Evolutionary conservation across 2,113 vertebrate genomes (phyloP).

Genomic region (Nicator chloris): DNA sequence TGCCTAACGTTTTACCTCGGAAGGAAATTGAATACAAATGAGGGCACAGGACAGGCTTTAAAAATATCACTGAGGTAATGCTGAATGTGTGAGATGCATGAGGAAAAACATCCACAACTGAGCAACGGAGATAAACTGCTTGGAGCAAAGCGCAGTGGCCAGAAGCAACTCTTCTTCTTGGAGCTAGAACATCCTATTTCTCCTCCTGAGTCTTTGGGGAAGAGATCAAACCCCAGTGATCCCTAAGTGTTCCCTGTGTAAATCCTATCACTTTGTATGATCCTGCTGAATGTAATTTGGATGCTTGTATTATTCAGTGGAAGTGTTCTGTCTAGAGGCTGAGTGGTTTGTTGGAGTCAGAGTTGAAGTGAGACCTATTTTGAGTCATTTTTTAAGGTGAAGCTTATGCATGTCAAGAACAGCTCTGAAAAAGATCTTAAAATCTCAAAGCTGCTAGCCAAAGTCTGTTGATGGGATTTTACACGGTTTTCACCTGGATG

Average conservation of each 20-base stretch:
- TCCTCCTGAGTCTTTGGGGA: not conserved
- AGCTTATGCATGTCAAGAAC: not conserved
- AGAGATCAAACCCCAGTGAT: not conserved
- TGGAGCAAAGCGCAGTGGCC: not conserved
- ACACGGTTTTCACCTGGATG: not conserved
- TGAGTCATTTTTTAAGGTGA: not conserved
- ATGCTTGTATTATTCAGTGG: not conserved
- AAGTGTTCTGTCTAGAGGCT: not conserved
- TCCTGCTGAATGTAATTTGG: not conserved
- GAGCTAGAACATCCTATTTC: not conserved
- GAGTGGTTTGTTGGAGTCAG: not conserved
- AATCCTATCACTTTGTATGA: not conserved
- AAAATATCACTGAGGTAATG: not conserved
- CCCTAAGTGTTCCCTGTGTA: not conserved
- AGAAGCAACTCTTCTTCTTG: not conserved
- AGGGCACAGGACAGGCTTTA: not conserved
- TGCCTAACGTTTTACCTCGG: not conserved
- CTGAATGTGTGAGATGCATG: not conserved
- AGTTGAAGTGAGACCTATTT: not conserved
- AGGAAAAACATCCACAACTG: not conserved
- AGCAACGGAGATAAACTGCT: not conserved
- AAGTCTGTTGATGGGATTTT: not conserved
- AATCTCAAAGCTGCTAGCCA: not conserved
- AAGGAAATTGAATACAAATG: slow-evolving; percentile 3
- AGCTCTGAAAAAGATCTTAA: not conserved